Conservation (phyloP, 2,113 vertebrate genomes). For the human region GRCh38 chr2:144380501-144381000, state of each 20-base stretch:
- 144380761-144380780: neutral
- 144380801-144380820: neutral
- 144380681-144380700: neutral
- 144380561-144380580: neutral
- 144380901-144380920: neutral
- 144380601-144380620: slow-evolving; percentile 23
- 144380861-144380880: neutral
- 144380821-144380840: neutral
- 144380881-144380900: neutral
- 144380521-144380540: neutral
- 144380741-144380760: neutral
- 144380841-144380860: neutral
- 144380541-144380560: neutral
- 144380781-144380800: neutral
- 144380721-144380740: neutral
- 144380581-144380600: neutral
- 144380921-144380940: neutral
- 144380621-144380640: neutral
- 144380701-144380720: neutral
- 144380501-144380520: neutral
- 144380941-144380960: neutral
- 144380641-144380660: neutral
- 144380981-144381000: too few relatives aligned
- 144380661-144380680: neutral
- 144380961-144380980: too few relatives aligned